Percentiles rank a stretch among this genome's conserved stretches.
Conservation (phyloP, 2,888 invertebrate species). For the Zeuzera pyrina region DNA sequence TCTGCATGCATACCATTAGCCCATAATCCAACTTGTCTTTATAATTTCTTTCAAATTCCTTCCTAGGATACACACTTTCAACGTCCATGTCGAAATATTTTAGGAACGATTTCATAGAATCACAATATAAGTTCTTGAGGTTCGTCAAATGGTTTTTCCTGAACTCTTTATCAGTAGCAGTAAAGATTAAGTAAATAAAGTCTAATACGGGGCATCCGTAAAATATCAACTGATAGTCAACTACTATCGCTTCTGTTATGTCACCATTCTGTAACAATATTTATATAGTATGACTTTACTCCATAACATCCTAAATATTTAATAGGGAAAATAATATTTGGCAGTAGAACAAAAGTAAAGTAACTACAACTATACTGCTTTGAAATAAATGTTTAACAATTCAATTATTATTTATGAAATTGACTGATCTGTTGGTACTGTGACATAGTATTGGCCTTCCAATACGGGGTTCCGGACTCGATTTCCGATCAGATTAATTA, state of each 20-base stretch:
- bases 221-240: conserved; percentile 34
- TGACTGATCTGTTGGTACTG: too few species aligned
- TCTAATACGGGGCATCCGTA: conserved; percentile 33
- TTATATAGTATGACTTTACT: too few species aligned
- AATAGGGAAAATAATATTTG: too few species aligned
- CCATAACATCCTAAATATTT: too few species aligned
- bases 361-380: too few species aligned
- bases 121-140: conserved; percentile 31
- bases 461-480: too few species aligned
- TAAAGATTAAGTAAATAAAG: conserved; percentile 31
- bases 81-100: conserved; percentile 28
- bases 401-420: too few species aligned
- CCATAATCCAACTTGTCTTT: conserved; percentile 31
- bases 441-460: too few species aligned
- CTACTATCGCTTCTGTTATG: conserved; percentile 24
- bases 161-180: conserved; percentile 29
- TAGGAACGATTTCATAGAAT: conserved; percentile 25
- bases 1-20: conserved; percentile 20
- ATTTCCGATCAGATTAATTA: too few species aligned
- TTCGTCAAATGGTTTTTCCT: conserved; percentile 25
- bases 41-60: conserved; percentile 29
- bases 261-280: conserved; percentile 26
- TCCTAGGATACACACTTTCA: conserved; percentile 23
- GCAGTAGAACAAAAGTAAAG: too few species aligned
- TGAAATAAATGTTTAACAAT: too few species aligned